phyloP scores from a whole-genome alignment of 2,113 vertebrate species.

The Psettodes erumei region DNA sequence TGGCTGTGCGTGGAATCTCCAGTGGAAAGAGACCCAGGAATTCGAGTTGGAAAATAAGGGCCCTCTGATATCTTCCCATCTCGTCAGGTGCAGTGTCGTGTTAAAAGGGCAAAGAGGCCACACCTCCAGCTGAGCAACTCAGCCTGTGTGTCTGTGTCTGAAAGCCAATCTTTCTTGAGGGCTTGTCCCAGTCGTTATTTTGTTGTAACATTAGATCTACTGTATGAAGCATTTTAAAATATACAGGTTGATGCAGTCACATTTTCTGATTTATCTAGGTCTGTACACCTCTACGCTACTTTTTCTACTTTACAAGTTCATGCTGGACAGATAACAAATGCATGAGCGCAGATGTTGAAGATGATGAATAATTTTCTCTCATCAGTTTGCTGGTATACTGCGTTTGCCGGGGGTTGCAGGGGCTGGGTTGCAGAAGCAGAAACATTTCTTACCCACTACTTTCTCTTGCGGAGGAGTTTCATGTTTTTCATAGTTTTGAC shows the following conservation, averaged over 20 bases:
- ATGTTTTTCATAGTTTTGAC: constrained; percentile 10
- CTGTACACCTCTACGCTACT: neutral
- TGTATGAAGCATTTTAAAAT: neutral
- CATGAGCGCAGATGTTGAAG: neutral
- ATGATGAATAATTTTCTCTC: neutral
- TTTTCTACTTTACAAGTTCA: neutral
- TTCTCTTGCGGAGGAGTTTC: neutral
- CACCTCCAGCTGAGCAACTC: constrained; percentile 37
- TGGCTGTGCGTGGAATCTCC: constrained; percentile 48
- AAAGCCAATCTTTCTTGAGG: neutral
- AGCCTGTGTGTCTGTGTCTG: constrained; percentile 9
- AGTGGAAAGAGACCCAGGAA: constrained; percentile 80
- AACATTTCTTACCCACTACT: neutral
- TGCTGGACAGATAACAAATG: neutral
- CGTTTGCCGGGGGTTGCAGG: no score
- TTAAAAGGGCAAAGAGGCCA: constrained; percentile 59
- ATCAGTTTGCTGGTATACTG: neutral
- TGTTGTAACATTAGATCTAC: neutral
- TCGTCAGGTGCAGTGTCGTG: constrained; percentile 68
- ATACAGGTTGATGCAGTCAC: neutral
- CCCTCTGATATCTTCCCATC: constrained; percentile 73
- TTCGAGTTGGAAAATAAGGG: constrained; percentile 74
- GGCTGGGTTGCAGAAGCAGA: neutral
- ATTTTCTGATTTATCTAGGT: neutral
- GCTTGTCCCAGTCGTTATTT: neutral